Evolutionary conservation across 2,888 invertebrate genomes (phyloP), one percentile per base, ranked within the genome.

Genomic region (Tetranychus truncatus): DNA sequence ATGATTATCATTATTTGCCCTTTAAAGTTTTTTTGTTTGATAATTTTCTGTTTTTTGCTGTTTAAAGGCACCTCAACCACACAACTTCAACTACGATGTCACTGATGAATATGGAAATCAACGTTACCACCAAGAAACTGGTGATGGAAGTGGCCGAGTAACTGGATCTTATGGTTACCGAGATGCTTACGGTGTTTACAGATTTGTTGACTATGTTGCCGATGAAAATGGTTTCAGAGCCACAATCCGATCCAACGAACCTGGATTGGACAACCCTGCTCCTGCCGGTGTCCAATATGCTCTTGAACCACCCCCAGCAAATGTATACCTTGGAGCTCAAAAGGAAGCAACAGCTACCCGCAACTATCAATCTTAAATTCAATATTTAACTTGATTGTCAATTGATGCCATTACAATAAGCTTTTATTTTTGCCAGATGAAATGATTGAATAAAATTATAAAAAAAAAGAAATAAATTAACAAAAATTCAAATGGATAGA

Each of bases 121-220:
- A 67, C 78, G 78, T 44, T 79, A 77, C 75, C 75, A 78, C 34
- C 76, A 77, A 34, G 79, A 79, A 72, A 74, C 76, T 11, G 77
- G 78, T 66, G 78, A 79, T 73, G 77, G 78, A 15, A 75, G 74
- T 21, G 79, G 79, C 69, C 75, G 76, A 55, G 76, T 78, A 1
- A 74, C 78, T 65, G 79, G 79, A 45, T 77, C 78, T 4, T 79
- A 79, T 74, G 79, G 79, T 67, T 79, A 79, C 74, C 78, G 78
- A 20, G 79, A 79, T 67, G 76, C 78, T 11, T 75, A 78, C 73
- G 78, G 78, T 67, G 75, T 78, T 11, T 78, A 78, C 72, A 73
- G 79, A 69, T 74, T 77, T 24, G 79, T 79, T 3, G 78, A 79
- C 55, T 79, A 79, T 72, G 77, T 78, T 66, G 79, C 79, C 44